These are phyloP conservation scores for Drymodes brunneopygia DNA, from an alignment of 2,113 vertebrate species.

Conservation along the genomic window DNA sequence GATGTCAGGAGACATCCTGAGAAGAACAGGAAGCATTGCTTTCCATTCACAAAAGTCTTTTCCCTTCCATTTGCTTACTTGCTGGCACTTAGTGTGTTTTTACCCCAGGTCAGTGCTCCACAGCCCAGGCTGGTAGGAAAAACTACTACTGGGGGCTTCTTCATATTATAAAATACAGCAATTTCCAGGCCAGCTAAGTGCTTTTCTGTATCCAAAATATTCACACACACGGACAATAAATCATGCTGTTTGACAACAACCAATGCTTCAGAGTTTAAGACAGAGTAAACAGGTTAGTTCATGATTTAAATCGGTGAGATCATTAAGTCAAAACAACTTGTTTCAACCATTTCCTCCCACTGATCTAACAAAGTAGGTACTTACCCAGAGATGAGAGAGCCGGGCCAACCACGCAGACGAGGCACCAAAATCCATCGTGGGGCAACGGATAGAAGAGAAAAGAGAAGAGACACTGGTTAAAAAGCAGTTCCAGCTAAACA, in stretches of 20 bases:
- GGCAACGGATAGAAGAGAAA: not conserved
- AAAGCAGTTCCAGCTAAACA: not conserved
- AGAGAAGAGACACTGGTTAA: constrained; percentile 21
- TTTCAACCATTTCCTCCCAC: not conserved
- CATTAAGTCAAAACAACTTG: not conserved
- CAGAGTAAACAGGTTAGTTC: not conserved
- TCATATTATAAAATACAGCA: not conserved
- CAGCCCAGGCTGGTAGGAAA: not conserved
- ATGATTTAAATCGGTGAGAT: not conserved
- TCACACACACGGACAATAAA: not conserved
- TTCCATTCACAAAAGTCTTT: not conserved
- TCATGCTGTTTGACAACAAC: not conserved
- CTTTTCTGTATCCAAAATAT: not conserved
- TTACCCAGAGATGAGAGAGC: constrained; percentile 34
- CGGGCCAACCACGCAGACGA: not conserved
- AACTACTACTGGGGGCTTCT: not conserved
- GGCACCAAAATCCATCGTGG: not conserved
- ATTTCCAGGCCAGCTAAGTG: not conserved
- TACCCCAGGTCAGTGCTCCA: not conserved
- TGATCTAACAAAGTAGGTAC: not conserved
- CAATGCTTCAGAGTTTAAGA: not conserved
- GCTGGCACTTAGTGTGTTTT: not conserved
- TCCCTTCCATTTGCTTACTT: not conserved
- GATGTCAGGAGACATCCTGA: not conserved
- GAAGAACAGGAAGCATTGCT: not conserved